Evolutionary conservation across 2,888 invertebrate species (phyloP).

Genomic region (Plagodis pulveraria): DNA sequence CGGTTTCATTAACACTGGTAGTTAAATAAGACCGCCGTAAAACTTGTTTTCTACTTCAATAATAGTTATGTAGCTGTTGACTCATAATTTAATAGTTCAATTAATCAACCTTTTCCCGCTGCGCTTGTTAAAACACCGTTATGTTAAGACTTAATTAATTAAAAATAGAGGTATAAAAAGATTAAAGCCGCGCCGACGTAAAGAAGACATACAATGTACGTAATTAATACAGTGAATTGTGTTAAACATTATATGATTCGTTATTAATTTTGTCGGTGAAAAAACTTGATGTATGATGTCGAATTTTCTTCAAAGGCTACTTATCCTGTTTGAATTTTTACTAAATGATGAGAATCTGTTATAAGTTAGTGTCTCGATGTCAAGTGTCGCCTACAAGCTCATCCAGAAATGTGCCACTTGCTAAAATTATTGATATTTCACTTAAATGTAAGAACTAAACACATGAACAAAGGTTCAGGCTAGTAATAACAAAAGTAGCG

Average conservation of each 20-base stretch:
- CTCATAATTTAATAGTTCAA: constrained; percentile 19
- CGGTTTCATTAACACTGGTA: too few relatives aligned
- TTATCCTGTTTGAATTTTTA: too few relatives aligned
- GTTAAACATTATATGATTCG: constrained; percentile 22
- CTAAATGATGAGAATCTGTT: too few relatives aligned
- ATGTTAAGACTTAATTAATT: constrained; percentile 21
- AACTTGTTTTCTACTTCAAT: background rate
- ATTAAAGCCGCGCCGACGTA: constrained; percentile 24
- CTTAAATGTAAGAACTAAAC: too few relatives aligned
- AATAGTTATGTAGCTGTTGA: constrained; percentile 10
- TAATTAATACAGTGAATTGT: constrained; percentile 13
- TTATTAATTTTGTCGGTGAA: background rate
- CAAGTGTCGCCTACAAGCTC: too few relatives aligned
- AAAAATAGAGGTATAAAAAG: constrained; percentile 23
- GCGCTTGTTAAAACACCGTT: constrained; percentile 29
- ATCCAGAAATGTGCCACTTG: too few relatives aligned
- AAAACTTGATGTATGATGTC: constrained; percentile 11
- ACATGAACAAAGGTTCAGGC: too few relatives aligned
- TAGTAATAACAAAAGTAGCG: too few relatives aligned
- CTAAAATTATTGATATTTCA: too few relatives aligned
- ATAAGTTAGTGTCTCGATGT: too few relatives aligned
- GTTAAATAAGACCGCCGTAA: too few relatives aligned
- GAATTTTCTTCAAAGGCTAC: constrained; percentile 2
- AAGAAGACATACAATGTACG: constrained; percentile 8
- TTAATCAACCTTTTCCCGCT: constrained; percentile 30